phyloP scores from a whole-genome alignment of 2,797 vertebrate genomes.

The Peromyscus nudipes region DNA sequence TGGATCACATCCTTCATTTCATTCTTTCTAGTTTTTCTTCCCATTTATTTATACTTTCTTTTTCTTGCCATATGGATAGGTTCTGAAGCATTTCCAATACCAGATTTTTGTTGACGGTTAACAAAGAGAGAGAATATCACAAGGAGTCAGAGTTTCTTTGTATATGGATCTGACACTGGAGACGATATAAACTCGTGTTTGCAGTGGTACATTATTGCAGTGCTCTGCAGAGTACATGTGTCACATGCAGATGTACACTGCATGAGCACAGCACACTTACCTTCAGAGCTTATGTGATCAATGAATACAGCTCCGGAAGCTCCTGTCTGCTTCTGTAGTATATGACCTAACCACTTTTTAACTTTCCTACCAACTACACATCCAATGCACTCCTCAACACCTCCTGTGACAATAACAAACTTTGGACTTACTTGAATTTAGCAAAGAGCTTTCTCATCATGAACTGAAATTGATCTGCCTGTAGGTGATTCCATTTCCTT shows the following conservation, averaged over 20 bases:
- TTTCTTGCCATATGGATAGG: not conserved
- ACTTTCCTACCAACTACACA: not conserved
- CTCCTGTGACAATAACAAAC: not conserved
- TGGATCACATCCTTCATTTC: not conserved
- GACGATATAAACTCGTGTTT: not conserved
- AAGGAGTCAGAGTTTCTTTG: not conserved
- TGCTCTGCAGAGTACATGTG: not conserved
- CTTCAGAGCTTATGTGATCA: not conserved
- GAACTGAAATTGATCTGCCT: not conserved
- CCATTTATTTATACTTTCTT: not conserved
- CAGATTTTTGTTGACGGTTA: not conserved
- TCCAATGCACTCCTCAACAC: not conserved
- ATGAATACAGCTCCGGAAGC: not conserved
- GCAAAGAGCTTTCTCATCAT: not conserved
- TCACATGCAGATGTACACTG: not conserved
- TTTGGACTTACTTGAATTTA: not conserved
- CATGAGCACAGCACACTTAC: not conserved
- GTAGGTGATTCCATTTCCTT: not conserved
- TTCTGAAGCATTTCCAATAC: not conserved
- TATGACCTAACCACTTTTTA: not conserved
- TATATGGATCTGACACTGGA: not conserved
- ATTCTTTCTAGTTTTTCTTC: not conserved
- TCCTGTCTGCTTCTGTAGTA: not conserved
- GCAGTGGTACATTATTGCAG: fast-evolving
- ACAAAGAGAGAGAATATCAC: not conserved